Percentiles rank a stretch among this genome's conserved stretches.
phyloP scores from a whole-genome alignment of 2,113 vertebrate genomes.

The Cygnus atratus region DNA sequence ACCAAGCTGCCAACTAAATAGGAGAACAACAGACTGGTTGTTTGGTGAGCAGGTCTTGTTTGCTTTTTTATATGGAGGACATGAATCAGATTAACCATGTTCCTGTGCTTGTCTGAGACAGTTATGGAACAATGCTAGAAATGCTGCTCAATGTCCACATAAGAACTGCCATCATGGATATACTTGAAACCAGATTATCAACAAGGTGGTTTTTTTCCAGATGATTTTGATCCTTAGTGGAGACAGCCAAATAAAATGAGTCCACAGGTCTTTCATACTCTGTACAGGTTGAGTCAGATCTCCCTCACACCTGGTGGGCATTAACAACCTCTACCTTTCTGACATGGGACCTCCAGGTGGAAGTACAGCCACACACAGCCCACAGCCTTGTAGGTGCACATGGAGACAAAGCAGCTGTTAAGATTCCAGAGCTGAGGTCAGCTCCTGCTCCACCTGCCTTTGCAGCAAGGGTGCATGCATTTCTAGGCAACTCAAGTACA shows the following conservation, averaged over 20 bases:
- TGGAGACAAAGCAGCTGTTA: neutral
- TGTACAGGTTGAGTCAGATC: neutral
- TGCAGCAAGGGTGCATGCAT: neutral
- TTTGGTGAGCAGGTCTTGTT: neutral
- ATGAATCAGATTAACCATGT: neutral
- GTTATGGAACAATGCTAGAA: neutral
- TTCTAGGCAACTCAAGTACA: neutral
- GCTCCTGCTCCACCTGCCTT: neutral
- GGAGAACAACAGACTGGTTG: neutral
- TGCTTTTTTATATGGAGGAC: neutral
- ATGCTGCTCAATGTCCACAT: neutral
- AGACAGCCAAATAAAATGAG: neutral
- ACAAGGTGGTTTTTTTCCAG: neutral
- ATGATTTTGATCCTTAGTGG: neutral
- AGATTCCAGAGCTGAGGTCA: neutral
- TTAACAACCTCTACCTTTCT: neutral
- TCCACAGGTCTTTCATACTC: neutral
- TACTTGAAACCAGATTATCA: neutral
- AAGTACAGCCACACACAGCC: neutral
- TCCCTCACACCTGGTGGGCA: neutral
- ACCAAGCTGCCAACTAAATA: neutral
- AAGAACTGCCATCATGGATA: neutral
- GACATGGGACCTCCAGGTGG: neutral
- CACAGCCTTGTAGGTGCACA: neutral
- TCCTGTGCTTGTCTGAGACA: neutral